Evolutionary conservation across 2,797 vertebrate species (phyloP), one percentile per base, ranked within the genome.

Genomic region (Aratinga solstitialis): DNA sequence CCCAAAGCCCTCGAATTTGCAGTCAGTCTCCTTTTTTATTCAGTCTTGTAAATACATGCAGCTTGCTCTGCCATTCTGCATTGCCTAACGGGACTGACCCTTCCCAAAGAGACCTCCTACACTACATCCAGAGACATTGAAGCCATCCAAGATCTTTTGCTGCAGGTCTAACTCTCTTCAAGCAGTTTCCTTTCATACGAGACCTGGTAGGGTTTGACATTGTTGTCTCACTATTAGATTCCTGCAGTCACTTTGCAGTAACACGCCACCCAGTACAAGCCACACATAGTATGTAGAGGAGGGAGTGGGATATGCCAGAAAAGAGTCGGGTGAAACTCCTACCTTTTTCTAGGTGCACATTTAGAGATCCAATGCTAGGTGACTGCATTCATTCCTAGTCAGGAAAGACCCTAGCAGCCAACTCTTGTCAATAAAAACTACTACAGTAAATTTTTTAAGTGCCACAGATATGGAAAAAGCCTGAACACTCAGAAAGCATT

Each of bases 401-500:
- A 53, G 62, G 65, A 50, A 75, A 65, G 24, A 30, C 54, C 36
- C 9, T 5, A 59, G 74, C 51, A 89, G 67, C 48, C 29, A 58
- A 81, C 29, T 80, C 65, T 54, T 56, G 32, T 72, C 85, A 82
- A 84, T 54, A 95, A 76, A 85, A 83, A 15, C 45, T 73, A 50
- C 36, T 42, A 40, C 61, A 76, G 68, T 32, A 65, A 38, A 19
- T 78, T 83, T 89, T 79, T 88, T 27, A 95, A 92, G 16, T 51
- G 69, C 66, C 65, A 58, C 32, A 90, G 68, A 87, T 77, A 77
- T 15, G 53, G 63, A 90, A 92, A 92, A 94, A 67, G 47, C 79
- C 69, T n/a, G 45, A 95, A 84, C 61, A 68, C 77, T 86, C 74
- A 94, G 71, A 95, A 93, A 95, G 73, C 40, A 72, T 95, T 96